These are phyloP conservation scores for Catocala sponsa DNA, from an alignment of 2,888 invertebrate species.

Conservation along the genomic window DNA sequence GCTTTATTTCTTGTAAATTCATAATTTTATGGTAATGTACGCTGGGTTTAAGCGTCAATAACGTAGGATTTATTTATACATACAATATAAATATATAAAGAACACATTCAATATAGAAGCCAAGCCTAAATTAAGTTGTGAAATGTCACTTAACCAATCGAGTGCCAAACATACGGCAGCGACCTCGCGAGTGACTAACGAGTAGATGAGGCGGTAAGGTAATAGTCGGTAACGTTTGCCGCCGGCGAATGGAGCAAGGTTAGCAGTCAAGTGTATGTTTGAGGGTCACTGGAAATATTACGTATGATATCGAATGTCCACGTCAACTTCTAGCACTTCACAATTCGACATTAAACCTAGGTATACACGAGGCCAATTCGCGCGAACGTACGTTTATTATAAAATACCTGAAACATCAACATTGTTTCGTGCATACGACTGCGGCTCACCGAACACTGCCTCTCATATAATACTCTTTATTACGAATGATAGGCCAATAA, in stretches of 20 bases:
- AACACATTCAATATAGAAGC: conserved; percentile 28
- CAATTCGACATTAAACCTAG: conserved; percentile 29
- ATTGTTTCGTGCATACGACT: conserved; percentile 12
- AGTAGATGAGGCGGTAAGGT: conserved; percentile 69
- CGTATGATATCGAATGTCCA: conserved; percentile 57
- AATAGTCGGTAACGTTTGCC: conserved; percentile 62
- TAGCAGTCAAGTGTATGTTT: conserved; percentile 68
- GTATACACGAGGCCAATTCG: conserved; percentile 20
- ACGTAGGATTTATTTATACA: conserved; percentile 31
- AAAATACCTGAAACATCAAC: conserved; percentile 1
- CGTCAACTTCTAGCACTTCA: conserved; percentile 28
- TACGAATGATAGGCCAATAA: conserved; percentile 52
- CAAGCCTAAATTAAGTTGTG: conserved; percentile 49
- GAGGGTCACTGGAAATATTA: conserved; percentile 66
- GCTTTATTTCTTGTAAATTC: conserved; percentile 55
- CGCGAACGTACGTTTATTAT: conserved; percentile 23
- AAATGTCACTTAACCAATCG: conserved; percentile 67
- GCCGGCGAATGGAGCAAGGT: conserved; percentile 70
- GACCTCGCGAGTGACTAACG: conserved; percentile 69
- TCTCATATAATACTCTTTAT: conserved; percentile 41
- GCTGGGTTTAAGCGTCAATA: conserved; percentile 47
- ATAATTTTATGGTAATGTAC: conserved; percentile 58
- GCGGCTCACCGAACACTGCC: conserved; percentile 22
- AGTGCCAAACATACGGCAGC: conserved; percentile 59
- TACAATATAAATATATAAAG: conserved; percentile 23